These are phyloP conservation scores for human (Homo sapiens) DNA, from an alignment of 2,113 vertebrate genomes.

Conservation along the genomic window GRCh38 chr12:89878501-89879000, in stretches of 20 bases:
- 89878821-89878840: neutral
- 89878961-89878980: neutral
- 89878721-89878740: neutral
- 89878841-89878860: neutral
- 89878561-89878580: too few relatives aligned
- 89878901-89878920: neutral
- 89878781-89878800: neutral
- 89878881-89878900: neutral
- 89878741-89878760: neutral
- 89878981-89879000: neutral
- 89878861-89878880: neutral
- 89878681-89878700: slow-evolving; percentile 3
- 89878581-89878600: too few relatives aligned
- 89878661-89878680: slow-evolving; percentile 18
- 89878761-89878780: neutral
- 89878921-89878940: neutral
- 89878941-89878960: neutral
- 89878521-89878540: too few relatives aligned
- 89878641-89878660: neutral
- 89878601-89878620: neutral
- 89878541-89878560: too few relatives aligned
- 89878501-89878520: too few relatives aligned
- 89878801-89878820: neutral
- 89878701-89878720: neutral
- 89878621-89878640: neutral